Evolutionary conservation across 2,888 invertebrate genomes (phyloP).

Genomic region (Drosophila eohydei): DNA sequence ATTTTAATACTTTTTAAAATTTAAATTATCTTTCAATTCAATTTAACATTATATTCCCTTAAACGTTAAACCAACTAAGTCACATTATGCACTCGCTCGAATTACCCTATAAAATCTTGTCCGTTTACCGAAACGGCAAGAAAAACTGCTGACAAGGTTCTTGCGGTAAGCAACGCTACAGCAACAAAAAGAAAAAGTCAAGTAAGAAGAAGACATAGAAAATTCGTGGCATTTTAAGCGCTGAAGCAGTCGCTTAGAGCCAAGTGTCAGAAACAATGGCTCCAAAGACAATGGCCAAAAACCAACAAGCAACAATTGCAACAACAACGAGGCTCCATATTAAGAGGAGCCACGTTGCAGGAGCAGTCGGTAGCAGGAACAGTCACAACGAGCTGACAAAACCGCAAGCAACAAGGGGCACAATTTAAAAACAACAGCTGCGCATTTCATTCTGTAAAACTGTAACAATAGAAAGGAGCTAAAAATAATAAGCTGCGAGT

Average conservation of each 20-base stretch:
- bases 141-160: constrained; percentile 64
- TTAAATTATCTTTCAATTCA: neutral
- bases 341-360: constrained; percentile 15
- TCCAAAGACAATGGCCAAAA: constrained; percentile 51
- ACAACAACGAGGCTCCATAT: constrained; percentile 26
- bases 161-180: constrained; percentile 45
- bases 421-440: constrained; percentile 78
- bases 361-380: constrained; percentile 41
- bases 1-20: no score
- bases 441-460: constrained; percentile 51
- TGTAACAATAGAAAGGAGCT: constrained; percentile 39
- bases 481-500: neutral
- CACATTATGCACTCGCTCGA: constrained; percentile 31
- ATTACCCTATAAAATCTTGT: constrained; percentile 10
- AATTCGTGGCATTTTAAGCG: constrained; percentile 70
- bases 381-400: constrained; percentile 34
- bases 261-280: constrained; percentile 72
- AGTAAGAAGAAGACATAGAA: constrained; percentile 35
- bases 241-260: constrained; percentile 72
- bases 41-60: neutral
- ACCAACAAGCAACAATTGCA: constrained; percentile 31
- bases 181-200: constrained; percentile 15
- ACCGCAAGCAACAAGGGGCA: constrained; percentile 55
- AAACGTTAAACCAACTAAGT: neutral
- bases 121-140: constrained; percentile 20